These are phyloP conservation scores for Spinibarbus caldwelli DNA, from an alignment of 2,797 vertebrate genomes.

Conservation along the genomic window DNA sequence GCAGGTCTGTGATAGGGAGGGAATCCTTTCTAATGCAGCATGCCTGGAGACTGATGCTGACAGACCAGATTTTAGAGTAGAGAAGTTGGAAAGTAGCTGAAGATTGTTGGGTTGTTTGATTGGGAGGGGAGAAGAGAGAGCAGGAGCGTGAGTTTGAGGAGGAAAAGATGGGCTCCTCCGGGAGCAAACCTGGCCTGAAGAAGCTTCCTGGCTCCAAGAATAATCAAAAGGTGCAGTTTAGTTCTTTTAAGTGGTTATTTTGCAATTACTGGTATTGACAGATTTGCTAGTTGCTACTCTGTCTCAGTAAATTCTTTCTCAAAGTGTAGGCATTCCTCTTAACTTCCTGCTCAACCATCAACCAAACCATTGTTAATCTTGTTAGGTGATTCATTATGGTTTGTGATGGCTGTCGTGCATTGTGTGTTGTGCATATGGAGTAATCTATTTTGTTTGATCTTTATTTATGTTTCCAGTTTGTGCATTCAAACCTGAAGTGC, in stretches of 20 bases:
- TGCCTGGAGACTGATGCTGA: slow-evolving; percentile 44
- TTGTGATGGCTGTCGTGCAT: background rate
- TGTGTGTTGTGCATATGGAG: background rate
- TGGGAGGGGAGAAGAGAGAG: slow-evolving; percentile 26
- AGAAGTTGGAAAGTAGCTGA: slow-evolving; percentile 32
- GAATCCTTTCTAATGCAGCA: slow-evolving; percentile 33
- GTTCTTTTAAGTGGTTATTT: slow-evolving; percentile 10
- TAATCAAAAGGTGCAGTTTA: slow-evolving; percentile 48
- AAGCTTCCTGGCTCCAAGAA: slow-evolving; percentile 25
- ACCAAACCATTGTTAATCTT: background rate
- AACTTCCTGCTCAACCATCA: background rate
- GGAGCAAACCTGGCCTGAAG: slow-evolving; percentile 53
- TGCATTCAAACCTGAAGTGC: background rate
- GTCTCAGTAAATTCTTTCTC: background rate
- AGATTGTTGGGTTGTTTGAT: slow-evolving; percentile 17
- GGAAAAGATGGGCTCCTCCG: slow-evolving; percentile 55
- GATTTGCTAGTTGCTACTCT: background rate
- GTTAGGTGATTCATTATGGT: background rate
- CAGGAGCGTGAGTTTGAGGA: slow-evolving; percentile 5
- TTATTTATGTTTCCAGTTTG: background rate
- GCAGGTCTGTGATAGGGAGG: slow-evolving; percentile 30
- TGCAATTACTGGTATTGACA: background rate
- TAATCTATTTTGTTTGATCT: background rate
- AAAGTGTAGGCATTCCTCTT: background rate
- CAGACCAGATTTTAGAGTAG: slow-evolving; percentile 52